Evolutionary conservation across 2,113 vertebrate species (phyloP).

Genomic region (Myotis brandtii): DNA sequence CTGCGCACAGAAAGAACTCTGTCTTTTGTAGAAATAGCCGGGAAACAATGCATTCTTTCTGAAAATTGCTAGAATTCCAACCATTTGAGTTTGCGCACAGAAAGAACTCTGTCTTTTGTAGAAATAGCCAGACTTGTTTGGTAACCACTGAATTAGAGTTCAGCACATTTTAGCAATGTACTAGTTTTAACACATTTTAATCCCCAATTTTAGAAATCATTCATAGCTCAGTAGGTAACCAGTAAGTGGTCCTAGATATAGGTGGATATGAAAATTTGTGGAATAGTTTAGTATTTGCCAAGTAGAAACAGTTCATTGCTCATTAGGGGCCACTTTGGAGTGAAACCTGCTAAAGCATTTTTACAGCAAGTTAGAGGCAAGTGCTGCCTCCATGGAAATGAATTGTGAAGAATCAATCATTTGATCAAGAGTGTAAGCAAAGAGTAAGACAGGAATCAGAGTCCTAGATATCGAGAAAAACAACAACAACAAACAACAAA

Average conservation of each 20-base stretch:
- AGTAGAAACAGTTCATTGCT: conserved; percentile 11
- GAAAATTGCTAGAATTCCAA: conserved; percentile 38
- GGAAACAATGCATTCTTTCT: background rate
- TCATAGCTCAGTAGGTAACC: background rate
- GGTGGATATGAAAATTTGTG: background rate
- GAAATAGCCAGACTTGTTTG: conserved; percentile 8
- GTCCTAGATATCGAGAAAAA: background rate
- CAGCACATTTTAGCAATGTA: conserved; percentile 42
- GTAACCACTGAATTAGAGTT: background rate
- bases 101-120: background rate
- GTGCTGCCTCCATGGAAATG: background rate
- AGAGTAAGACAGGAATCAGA: background rate
- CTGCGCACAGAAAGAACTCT: too few species aligned
- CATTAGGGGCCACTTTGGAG: background rate
- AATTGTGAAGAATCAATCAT: background rate
- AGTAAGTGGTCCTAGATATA: background rate
- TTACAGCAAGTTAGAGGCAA: background rate
- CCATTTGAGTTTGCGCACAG: background rate
- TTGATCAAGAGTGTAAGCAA: conserved; percentile 27
- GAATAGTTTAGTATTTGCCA: conserved; percentile 23
- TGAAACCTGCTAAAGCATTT: background rate
- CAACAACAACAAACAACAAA: background rate
- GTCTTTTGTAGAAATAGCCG: too few species aligned
- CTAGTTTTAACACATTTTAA: conserved; percentile 29
- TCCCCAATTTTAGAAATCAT: background rate